Conservation (phyloP, 1,140 invertebrate genomes). For the Apis florea region DNA sequence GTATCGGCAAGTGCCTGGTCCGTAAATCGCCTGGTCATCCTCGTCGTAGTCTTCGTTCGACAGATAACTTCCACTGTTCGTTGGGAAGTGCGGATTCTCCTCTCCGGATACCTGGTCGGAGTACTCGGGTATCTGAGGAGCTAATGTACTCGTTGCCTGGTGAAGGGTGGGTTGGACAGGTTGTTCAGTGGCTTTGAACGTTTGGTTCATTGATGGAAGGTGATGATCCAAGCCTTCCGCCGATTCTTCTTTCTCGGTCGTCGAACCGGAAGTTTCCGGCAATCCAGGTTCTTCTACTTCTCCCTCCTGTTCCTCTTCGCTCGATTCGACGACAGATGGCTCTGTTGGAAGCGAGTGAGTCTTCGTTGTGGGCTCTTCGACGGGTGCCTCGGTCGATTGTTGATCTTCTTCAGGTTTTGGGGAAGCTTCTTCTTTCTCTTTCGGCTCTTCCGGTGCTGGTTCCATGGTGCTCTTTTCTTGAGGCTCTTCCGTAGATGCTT, state of each 20-base stretch:
- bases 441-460: conserved; percentile 36
- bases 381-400: conserved; percentile 15
- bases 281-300: conserved; percentile 59
- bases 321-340: conserved; percentile 12
- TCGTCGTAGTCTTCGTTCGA: conserved; percentile 84
- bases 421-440: conserved; percentile 17
- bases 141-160: background rate
- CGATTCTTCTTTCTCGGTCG: conserved; percentile 56
- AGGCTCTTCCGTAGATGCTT: conserved; percentile 30
- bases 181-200: conserved; percentile 27
- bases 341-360: conserved; percentile 4
- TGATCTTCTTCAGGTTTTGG: conserved; percentile 54
- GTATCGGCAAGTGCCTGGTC: conserved; percentile 93
- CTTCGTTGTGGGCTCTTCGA: conserved; percentile 35
- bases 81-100: conserved; percentile 73
- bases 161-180: conserved; percentile 3
- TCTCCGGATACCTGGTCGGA: conserved; percentile 69
- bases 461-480: conserved; percentile 33
- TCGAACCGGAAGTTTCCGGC: conserved; percentile 52
- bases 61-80: conserved; percentile 69
- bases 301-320: conserved; percentile 48
- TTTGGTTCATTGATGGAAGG: conserved; percentile 42
- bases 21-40: conserved; percentile 88
- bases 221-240: conserved; percentile 55
- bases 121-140: conserved; percentile 63